These are phyloP conservation scores for Labia minor DNA, from an alignment of 2,888 invertebrate species.

Conservation along the genomic window DNA sequence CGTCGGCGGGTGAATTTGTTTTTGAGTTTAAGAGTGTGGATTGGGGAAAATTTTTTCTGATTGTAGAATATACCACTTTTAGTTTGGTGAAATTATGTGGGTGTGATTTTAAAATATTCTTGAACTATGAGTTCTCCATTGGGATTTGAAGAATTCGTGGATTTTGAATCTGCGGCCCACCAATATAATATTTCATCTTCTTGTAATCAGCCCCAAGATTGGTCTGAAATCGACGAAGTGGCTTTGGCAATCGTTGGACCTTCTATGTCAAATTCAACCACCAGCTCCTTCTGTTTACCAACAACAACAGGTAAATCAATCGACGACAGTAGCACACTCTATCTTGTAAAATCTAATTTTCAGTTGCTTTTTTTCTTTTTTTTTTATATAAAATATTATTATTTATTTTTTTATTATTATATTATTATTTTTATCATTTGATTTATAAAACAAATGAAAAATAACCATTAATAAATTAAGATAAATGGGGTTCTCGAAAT, in stretches of 20 bases:
- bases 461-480: no score
- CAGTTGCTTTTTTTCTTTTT: no score
- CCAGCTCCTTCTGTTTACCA: neutral
- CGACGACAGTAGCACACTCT: no score
- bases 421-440: no score
- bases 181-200: slow-evolving; percentile 20
- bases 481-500: no score
- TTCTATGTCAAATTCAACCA: neutral
- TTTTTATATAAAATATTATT: no score
- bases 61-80: neutral
- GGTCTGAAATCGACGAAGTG: neutral
- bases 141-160: slow-evolving; percentile 22
- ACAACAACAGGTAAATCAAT: neutral
- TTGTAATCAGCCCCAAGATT: slow-evolving; percentile 8
- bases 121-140: neutral
- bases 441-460: no score
- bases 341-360: no score
- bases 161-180: slow-evolving; percentile 23
- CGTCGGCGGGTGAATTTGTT: neutral
- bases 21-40: neutral
- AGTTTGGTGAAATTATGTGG: neutral
- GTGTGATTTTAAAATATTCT: neutral
- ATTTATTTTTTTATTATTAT: no score
- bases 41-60: neutral
- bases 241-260: neutral